Evolutionary conservation across 2,888 invertebrate genomes (phyloP), one percentile per base, ranked within the genome.

Genomic region (Tiliacea citrago): DNA sequence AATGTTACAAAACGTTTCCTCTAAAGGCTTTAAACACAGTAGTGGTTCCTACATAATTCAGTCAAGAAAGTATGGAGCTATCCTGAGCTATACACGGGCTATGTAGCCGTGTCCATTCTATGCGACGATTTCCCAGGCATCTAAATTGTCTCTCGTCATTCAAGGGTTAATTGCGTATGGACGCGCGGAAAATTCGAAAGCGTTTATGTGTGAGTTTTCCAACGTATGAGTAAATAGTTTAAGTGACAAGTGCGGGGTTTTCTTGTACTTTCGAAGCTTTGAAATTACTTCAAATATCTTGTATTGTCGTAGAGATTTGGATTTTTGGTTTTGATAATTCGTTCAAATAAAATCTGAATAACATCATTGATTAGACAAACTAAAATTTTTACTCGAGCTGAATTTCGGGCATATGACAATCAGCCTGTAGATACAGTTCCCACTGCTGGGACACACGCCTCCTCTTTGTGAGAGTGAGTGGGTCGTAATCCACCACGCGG

Each of bases 101-200:
- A 88, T 84, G 81, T 83, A 68, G 81, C 75, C 79, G 76, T 77
- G 82, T 62, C 68, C 80, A 79, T 83, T 81, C 82, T 79, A 67
- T 81, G 78, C 78, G 74, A 84, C 90, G 75, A 88, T 90, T 90
- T 82, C 75, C 60, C 24, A 69, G 84, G 87, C 77, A 88, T 90
- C 81, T 84, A 79, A 89, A 88, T 82, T 77, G 85, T 77, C 77
- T 49, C 72, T 71, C 58, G 55, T 78, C 82, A 84, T 86, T 88
- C 77, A 87, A 87, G 83, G 88, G 84, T 83, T 90, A 90, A 90
- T 88, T 89, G 82, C 75, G 24, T 62, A 79, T 67, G 85, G 68
- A 73, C 78, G 75, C 77, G 80, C 68, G 76, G 85, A 76, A 82
- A 84, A 88, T 83, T 84, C 77, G 83, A 86, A 88, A 87, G 85